A percentile compares a stretch with the other conserved stretches of the same genome.
phyloP scores from a whole-genome alignment of 2,797 vertebrate species.

The Macropodus opercularis region DNA sequence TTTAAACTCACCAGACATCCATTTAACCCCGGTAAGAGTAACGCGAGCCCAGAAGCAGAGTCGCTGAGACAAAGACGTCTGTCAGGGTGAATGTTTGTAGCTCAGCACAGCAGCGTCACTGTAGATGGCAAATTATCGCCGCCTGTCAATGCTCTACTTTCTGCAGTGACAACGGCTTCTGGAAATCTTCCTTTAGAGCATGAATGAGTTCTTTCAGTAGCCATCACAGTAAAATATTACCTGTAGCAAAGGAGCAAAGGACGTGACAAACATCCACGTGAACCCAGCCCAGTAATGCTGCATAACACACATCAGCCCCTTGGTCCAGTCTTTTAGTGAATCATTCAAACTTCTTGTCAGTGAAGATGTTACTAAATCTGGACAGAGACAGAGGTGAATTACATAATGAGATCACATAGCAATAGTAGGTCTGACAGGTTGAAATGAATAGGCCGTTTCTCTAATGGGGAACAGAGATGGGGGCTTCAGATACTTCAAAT shows the following conservation, averaged over 20 bases:
- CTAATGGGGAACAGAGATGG: slow-evolving; percentile 78
- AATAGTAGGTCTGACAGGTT: slow-evolving; percentile 68
- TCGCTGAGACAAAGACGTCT: slow-evolving; percentile 58
- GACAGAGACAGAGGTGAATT: slow-evolving; percentile 58
- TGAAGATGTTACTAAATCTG: slow-evolving; percentile 38
- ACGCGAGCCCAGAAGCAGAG: slow-evolving; percentile 53
- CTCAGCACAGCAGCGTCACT: slow-evolving; percentile 53
- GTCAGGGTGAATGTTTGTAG: slow-evolving; percentile 55
- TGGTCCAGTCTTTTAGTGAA: slow-evolving; percentile 28
- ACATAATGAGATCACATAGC: slow-evolving; percentile 79
- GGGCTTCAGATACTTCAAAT: slow-evolving; percentile 79
- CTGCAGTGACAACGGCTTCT: slow-evolving; percentile 27
- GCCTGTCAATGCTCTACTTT: slow-evolving; percentile 50
- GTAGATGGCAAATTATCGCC: slow-evolving; percentile 61
- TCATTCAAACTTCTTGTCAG: slow-evolving; percentile 33
- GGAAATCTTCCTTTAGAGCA: slow-evolving; percentile 39
- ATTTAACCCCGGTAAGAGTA: slow-evolving; percentile 59
- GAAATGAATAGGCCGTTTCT: slow-evolving; percentile 77
- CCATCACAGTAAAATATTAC: slow-evolving; percentile 47
- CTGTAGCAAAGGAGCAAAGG: slow-evolving; percentile 38
- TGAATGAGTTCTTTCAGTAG: slow-evolving; percentile 34
- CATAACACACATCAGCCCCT: slow-evolving; percentile 27
- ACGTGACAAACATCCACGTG: slow-evolving; percentile 40
- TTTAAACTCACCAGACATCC: slow-evolving; percentile 71
- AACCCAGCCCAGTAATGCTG: slow-evolving; percentile 20